A percentile compares a stretch with the other conserved stretches of the same genome.
These are phyloP conservation scores for Larimichthys crocea DNA, from an alignment of 2,113 vertebrate genomes.

Conservation along the genomic window DNA sequence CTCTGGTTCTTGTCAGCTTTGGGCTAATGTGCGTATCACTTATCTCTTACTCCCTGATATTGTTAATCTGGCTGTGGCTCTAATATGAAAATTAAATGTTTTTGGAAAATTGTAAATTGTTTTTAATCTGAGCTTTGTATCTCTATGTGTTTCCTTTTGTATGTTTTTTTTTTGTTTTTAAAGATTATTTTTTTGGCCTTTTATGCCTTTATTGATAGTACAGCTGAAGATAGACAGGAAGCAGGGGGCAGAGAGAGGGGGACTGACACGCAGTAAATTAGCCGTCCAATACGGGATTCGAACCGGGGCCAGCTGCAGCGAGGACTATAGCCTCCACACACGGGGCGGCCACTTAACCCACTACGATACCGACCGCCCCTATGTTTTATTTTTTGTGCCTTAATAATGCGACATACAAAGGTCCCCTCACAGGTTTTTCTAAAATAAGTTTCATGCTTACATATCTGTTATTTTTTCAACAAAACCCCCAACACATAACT, in stretches of 20 bases:
- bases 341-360: too few relatives aligned
- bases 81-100: conserved; percentile 40
- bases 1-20: conserved; percentile 34
- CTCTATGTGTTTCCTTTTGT: conserved; percentile 4
- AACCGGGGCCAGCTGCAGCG: too few relatives aligned
- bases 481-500: not conserved
- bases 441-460: not conserved
- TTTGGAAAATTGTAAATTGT: not conserved
- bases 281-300: too few relatives aligned
- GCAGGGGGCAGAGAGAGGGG: too few relatives aligned
- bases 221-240: too few relatives aligned
- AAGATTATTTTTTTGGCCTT: too few relatives aligned
- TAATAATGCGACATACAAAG: not conserved
- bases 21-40: conserved; percentile 38
- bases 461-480: not conserved
- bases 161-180: not conserved
- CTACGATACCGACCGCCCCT: too few relatives aligned
- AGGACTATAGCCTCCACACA: too few relatives aligned
- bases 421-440: not conserved
- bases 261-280: too few relatives aligned
- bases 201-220: too few relatives aligned
- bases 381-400: not conserved
- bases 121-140: conserved; percentile 10
- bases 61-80: conserved; percentile 45
- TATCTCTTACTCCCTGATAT: conserved; percentile 41